Conservation (phyloP, 2,888 invertebrate genomes). For the Agrochola lota region DNA sequence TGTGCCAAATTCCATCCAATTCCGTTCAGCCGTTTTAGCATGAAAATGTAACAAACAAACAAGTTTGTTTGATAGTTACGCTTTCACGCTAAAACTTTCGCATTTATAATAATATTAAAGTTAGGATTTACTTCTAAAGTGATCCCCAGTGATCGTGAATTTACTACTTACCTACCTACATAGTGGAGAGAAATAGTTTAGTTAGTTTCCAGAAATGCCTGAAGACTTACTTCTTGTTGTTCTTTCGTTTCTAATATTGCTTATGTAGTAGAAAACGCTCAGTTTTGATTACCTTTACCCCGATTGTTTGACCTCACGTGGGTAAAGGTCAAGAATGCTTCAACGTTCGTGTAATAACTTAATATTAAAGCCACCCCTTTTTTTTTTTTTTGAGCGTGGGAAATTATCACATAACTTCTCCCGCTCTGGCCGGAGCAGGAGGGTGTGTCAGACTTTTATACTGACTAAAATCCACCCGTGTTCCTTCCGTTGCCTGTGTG, state of each 20-base stretch:
- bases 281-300: constrained; percentile 41
- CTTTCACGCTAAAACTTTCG: too few species aligned
- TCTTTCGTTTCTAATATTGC: constrained; percentile 39
- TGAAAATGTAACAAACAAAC: too few species aligned
- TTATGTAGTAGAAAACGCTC: constrained; percentile 18
- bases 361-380: constrained; percentile 9
- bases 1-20: too few species aligned
- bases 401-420: too few species aligned
- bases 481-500: too few species aligned
- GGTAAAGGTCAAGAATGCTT: constrained; percentile 32
- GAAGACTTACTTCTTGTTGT: constrained; percentile 24
- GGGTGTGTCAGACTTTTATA: too few species aligned
- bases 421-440: too few species aligned
- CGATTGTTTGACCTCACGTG: constrained; percentile 6
- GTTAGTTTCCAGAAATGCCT: background rate
- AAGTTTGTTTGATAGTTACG: too few species aligned
- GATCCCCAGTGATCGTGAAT: background rate
- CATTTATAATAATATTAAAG: too few species aligned
- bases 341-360: background rate
- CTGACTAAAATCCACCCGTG: too few species aligned
- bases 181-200: background rate
- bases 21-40: too few species aligned
- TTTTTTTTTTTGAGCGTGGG: too few species aligned
- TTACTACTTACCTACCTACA: background rate
- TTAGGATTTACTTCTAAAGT: background rate